phyloP scores from a whole-genome alignment of 2,797 vertebrate genomes.

The Orientallactaga sibirica region DNA sequence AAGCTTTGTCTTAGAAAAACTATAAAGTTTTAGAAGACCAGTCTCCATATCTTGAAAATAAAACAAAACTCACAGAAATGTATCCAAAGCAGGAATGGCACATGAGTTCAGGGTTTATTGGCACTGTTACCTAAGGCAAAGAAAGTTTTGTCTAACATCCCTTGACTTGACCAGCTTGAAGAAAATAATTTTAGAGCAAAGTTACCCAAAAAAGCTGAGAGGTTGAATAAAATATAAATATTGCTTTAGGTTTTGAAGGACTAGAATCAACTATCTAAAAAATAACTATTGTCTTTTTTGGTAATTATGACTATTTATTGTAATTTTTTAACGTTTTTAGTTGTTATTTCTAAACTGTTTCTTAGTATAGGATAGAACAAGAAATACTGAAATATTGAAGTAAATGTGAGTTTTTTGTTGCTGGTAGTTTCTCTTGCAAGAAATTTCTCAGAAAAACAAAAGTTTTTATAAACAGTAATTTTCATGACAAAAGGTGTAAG shows the following conservation, averaged over 20 bases:
- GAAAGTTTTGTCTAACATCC: neutral
- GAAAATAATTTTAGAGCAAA: neutral
- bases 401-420: neutral
- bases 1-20: constrained; percentile 15
- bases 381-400: neutral
- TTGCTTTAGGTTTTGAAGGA: constrained; percentile 42
- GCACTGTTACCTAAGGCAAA: neutral
- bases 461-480: neutral
- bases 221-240: neutral
- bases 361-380: neutral
- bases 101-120: neutral
- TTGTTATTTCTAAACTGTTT: constrained; percentile 23
- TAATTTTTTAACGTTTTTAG: constrained; percentile 11
- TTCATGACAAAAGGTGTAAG: constrained; percentile 12
- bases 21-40: neutral
- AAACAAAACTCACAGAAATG: neutral
- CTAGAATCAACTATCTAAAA: constrained; percentile 3
- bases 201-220: neutral
- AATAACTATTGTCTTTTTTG: neutral
- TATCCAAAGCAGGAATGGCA: neutral
- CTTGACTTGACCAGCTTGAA: constrained; percentile 6
- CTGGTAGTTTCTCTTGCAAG: constrained; percentile 26
- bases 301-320: neutral
- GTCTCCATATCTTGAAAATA: constrained; percentile 35
- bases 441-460: neutral